A percentile compares a stretch with the other conserved stretches of the same genome.
phyloP scores from a whole-genome alignment of 2,113 vertebrate species.

The Antigone vipio region DNA sequence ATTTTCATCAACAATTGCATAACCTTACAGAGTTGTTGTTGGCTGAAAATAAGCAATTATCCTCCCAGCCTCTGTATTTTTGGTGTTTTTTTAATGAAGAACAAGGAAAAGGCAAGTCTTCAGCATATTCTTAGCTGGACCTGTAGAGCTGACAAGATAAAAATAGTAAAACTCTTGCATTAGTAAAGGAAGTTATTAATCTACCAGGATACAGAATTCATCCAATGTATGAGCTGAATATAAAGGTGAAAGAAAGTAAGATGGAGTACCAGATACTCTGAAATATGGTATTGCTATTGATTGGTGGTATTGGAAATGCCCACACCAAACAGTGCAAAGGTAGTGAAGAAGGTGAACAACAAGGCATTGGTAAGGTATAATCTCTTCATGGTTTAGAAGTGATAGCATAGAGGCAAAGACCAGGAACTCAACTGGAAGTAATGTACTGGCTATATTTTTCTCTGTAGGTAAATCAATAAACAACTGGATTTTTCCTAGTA shows the following conservation, averaged over 20 bases:
- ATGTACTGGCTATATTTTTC: neutral
- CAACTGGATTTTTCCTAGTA: neutral
- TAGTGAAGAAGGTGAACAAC: neutral
- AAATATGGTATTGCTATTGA: neutral
- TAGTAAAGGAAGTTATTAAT: neutral
- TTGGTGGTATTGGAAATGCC: neutral
- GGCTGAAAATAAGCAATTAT: neutral
- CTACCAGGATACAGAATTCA: neutral
- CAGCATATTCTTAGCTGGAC: neutral
- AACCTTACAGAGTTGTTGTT: neutral
- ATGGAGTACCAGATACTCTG: neutral
- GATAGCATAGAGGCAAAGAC: neutral
- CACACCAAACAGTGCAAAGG: neutral
- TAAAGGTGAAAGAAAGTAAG: neutral
- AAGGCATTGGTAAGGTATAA: neutral
- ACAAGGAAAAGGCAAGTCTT: neutral
- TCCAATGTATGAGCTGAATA: neutral
- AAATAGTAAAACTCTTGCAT: neutral
- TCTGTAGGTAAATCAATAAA: neutral
- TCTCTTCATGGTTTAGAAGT: neutral
- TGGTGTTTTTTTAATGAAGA: neutral
- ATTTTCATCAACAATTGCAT: neutral
- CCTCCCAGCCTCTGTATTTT: neutral
- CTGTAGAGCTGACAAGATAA: neutral
- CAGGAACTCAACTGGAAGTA: neutral